These are phyloP conservation scores for Spheniscus mendiculus DNA, from an alignment of 2,113 vertebrate genomes.

Conservation along the genomic window DNA sequence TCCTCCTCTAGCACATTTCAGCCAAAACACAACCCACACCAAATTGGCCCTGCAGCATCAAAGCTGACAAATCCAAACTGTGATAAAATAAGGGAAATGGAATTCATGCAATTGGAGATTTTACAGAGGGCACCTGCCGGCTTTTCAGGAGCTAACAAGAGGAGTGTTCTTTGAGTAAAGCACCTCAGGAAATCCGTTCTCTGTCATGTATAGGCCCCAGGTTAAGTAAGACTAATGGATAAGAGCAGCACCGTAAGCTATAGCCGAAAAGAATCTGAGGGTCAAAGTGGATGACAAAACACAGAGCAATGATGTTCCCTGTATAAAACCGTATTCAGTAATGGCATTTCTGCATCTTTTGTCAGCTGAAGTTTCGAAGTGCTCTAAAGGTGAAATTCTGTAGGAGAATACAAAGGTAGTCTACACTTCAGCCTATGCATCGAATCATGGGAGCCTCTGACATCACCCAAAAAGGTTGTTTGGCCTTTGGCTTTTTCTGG, in stretches of 20 bases:
- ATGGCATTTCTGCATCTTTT: neutral
- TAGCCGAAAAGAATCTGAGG: neutral
- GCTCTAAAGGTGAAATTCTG: neutral
- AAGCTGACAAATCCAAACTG: neutral
- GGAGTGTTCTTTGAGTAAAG: neutral
- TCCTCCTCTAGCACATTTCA: neutral
- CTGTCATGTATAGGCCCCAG: neutral
- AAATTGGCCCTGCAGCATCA: neutral
- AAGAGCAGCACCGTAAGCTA: neutral
- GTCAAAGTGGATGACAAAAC: neutral
- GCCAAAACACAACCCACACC: constrained; percentile 16
- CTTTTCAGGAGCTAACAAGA: neutral
- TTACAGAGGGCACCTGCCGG: neutral
- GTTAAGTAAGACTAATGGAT: neutral
- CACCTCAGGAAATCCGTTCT: neutral
- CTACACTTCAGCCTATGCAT: neutral
- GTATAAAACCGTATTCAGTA: neutral
- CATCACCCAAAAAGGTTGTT: neutral
- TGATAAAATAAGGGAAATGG: neutral
- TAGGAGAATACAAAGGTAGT: neutral
- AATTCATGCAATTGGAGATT: neutral
- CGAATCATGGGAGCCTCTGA: neutral
- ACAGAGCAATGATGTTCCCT: neutral
- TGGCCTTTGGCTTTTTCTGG: neutral
- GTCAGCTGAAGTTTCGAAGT: neutral